Percentiles rank a stretch among this genome's conserved stretches.
These are phyloP conservation scores for Sitta europaea DNA, from an alignment of 2,113 vertebrate species.

Conservation along the genomic window DNA sequence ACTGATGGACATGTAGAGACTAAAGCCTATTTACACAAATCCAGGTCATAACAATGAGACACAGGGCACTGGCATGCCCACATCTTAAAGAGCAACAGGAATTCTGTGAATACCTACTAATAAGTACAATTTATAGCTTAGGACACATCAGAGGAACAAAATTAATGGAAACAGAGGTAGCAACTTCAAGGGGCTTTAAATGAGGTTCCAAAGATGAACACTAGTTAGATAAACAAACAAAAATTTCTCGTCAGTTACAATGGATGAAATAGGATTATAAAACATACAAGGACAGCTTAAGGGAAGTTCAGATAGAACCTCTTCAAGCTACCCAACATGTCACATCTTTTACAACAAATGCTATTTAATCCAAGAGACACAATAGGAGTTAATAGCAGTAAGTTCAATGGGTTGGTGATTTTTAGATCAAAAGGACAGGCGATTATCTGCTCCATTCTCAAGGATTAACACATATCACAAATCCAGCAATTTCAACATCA, in stretches of 20 bases:
- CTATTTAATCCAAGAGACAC: background rate
- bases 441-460: background rate
- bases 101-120: background rate
- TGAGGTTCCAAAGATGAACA: background rate
- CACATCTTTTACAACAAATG: background rate
- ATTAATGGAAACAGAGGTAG: background rate
- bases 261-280: slow-evolving; percentile 10
- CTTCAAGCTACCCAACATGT: background rate
- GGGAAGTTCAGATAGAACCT: background rate
- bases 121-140: background rate
- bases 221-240: background rate
- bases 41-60: background rate
- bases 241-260: background rate
- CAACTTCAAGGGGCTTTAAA: background rate
- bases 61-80: background rate
- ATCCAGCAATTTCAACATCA: background rate
- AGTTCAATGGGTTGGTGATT: background rate
- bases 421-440: background rate
- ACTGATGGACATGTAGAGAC: background rate
- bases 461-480: background rate
- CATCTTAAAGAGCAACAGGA: background rate
- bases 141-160: background rate
- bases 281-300: background rate
- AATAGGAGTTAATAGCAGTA: background rate
- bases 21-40: background rate